Evolutionary conservation across 2,797 vertebrate genomes (phyloP).

Genomic region (Cyclopterus lumpus): DNA sequence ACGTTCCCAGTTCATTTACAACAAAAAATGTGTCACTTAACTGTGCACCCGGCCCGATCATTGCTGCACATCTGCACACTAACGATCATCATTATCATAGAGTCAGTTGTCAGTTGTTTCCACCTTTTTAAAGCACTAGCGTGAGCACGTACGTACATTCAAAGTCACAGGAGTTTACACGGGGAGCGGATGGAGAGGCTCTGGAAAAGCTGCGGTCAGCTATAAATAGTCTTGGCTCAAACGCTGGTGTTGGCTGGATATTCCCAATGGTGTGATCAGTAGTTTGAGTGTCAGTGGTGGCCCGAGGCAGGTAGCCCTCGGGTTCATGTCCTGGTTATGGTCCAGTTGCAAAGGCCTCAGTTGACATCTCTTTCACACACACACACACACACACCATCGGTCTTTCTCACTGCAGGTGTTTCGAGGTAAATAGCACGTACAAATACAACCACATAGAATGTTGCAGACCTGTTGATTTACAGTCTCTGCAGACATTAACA

Average conservation of each 20-base stretch:
- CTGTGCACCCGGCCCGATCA: no score
- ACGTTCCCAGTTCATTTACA: not conserved
- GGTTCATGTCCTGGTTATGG: conserved; percentile 59
- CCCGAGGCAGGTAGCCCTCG: conserved; percentile 58
- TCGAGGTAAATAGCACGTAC: not conserved
- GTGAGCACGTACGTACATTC: not conserved
- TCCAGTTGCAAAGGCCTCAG: conserved; percentile 42
- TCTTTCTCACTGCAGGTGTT: not conserved
- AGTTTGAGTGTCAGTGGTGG: conserved; percentile 54
- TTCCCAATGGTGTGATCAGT: conserved; percentile 61
- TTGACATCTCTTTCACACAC: conserved; percentile 38
- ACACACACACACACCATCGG: not conserved
- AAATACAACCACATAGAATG: not conserved
- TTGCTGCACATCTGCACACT: no score
- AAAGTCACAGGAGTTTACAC: conserved; percentile 18
- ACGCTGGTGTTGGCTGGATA: conserved; percentile 45
- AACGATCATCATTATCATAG: not conserved
- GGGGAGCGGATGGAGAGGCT: conserved; percentile 17
- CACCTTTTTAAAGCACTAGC: not conserved
- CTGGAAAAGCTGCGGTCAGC: conserved; percentile 29
- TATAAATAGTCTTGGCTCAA: conserved; percentile 56
- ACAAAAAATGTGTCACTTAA: not conserved
- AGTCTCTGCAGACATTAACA: not conserved
- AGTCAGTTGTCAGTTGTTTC: conserved; percentile 9
- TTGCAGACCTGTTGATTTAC: not conserved